These are phyloP conservation scores for Girardia tigrina DNA, from an alignment of 2,888 invertebrate species.

Conservation along the genomic window DNA sequence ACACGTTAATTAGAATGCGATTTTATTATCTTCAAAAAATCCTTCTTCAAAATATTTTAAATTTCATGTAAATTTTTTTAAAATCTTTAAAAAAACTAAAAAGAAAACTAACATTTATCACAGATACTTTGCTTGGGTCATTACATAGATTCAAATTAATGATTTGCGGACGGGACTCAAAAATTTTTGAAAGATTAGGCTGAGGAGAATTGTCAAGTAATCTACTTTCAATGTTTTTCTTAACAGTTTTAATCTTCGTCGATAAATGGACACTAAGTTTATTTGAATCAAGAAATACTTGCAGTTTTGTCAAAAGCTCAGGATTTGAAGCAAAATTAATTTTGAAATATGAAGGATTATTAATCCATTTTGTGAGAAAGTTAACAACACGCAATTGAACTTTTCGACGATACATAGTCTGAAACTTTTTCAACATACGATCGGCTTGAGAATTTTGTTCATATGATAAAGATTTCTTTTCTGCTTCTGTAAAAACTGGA, in stretches of 20 bases:
- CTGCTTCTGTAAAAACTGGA: slow-evolving; percentile 36
- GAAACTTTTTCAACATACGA: slow-evolving; percentile 67
- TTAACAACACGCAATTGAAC: slow-evolving; percentile 57
- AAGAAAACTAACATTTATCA: not conserved
- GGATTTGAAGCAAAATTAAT: slow-evolving; percentile 8
- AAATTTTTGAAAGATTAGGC: not conserved
- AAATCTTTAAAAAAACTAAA: too few species aligned
- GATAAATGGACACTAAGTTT: not conserved
- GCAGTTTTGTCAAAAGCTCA: not conserved
- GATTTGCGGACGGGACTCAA: not conserved
- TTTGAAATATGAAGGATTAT: not conserved
- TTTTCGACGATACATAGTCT: slow-evolving; percentile 89
- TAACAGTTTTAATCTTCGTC: not conserved
- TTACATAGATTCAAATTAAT: not conserved
- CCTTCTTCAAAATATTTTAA: too few species aligned
- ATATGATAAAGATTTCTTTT: not conserved
- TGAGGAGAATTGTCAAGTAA: not conserved
- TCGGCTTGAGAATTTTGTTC: not conserved
- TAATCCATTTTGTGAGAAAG: slow-evolving; percentile 18
- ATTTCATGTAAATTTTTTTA: too few species aligned
- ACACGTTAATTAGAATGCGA: too few species aligned
- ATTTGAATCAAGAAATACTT: not conserved
- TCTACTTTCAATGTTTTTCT: not conserved
- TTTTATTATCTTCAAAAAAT: too few species aligned
- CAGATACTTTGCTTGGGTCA: not conserved